Evolutionary conservation across 2,888 invertebrate species (phyloP), one percentile per base, ranked within the genome.

Genomic region (Drosophila eohydei): DNA sequence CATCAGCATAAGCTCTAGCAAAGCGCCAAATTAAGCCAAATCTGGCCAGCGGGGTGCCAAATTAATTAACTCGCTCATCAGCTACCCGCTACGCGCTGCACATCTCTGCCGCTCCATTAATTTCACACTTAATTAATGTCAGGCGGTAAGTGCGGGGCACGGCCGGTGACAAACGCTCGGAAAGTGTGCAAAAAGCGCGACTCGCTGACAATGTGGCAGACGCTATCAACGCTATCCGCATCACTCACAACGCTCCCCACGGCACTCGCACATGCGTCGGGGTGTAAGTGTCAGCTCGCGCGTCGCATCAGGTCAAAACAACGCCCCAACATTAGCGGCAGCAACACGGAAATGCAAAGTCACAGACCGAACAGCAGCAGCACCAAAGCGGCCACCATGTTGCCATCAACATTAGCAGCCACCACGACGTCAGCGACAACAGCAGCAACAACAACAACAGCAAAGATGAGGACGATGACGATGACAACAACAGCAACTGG

Each of bases 41-140:
- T 78, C 66, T 67, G 67, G 75, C 70, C 21, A 58, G 46, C 41
- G 61, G 60, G 61, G 62, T 50, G 66, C 66, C 65, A 71, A 74
- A 74, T 64, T 79, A 74, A 79, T 74, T 70, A 54, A 62, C 61
- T 68, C 44, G 59, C 62, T 58, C 54, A 44, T 44, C 61, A 51
- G 50, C 63, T 32, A 7, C 32, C 38, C 61, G 3, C 7, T n/a
- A 4, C 40, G 7, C 28, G 26, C 50, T 36, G 57, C 67, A 64
- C 54, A 71, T 26, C 66, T 52, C 56, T 60, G 66, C 63, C 63
- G 74, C 67, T 71, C 69, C 78, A 81, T 77, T 85, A 81, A 83
- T 83, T 87, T 84, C 82, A 79, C 86, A 91, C 90, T 89, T 89
- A 91, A 91, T 91, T 91, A 91, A 90, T 90, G 91, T 91, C 91